These are phyloP conservation scores for Omphaloscelis lunosa DNA, from an alignment of 2,888 invertebrate genomes.

Conservation along the genomic window DNA sequence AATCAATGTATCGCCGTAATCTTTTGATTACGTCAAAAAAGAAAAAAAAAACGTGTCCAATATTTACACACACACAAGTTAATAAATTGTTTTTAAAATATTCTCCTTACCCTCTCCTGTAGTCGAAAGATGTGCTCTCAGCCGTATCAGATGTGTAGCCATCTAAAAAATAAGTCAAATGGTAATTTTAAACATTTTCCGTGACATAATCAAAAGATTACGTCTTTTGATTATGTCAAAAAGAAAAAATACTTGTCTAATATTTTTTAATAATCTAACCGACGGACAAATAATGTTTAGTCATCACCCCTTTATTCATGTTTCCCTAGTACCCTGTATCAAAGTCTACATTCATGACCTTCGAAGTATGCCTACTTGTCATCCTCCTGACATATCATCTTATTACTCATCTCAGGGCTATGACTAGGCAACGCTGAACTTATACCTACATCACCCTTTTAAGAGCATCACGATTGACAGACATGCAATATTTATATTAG, in stretches of 20 bases:
- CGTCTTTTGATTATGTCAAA: too few relatives aligned
- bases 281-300: too few relatives aligned
- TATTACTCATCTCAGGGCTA: constrained; percentile 40
- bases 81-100: neutral
- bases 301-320: too few relatives aligned
- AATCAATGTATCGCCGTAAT: too few relatives aligned
- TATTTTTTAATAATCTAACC: too few relatives aligned
- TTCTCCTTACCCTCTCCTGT: constrained; percentile 83
- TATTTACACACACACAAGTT: too few relatives aligned
- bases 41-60: too few relatives aligned
- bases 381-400: constrained; percentile 26
- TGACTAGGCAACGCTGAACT: constrained; percentile 19
- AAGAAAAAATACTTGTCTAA: too few relatives aligned
- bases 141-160: constrained; percentile 89
- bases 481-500: constrained; percentile 36
- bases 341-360: constrained; percentile 9
- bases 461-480: neutral
- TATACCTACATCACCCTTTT: constrained; percentile 5
- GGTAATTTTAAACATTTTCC: neutral
- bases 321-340: too few relatives aligned
- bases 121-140: constrained; percentile 88
- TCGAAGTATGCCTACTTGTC: constrained; percentile 30
- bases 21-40: too few relatives aligned
- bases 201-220: too few relatives aligned
- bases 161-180: constrained; percentile 74